Percentiles rank a stretch among this genome's conserved stretches.
Evolutionary conservation across 2,888 invertebrate genomes (phyloP).

Genomic region (Eilema sororculum): DNA sequence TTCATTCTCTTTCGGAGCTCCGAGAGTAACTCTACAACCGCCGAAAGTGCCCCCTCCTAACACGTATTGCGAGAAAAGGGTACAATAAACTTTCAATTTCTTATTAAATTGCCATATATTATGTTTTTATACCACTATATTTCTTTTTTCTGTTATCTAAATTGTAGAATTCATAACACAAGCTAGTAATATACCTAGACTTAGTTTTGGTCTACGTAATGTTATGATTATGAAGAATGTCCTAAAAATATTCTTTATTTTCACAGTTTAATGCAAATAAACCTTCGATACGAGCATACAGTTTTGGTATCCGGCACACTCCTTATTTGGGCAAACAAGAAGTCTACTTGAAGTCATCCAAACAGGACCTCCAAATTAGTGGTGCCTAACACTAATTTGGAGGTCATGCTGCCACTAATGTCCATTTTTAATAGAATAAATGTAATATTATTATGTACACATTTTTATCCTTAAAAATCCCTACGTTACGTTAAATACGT

Average conservation of each 20-base stretch:
- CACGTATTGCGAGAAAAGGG: conserved; percentile 77
- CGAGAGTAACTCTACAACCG: conserved; percentile 49
- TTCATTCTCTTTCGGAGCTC: conserved; percentile 67
- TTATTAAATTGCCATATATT: too few relatives aligned
- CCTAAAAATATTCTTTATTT: conserved; percentile 7
- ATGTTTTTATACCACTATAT: too few relatives aligned
- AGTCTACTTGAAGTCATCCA: conserved; percentile 63
- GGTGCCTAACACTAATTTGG: background rate
- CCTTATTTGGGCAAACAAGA: conserved; percentile 64
- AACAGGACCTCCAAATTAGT: conserved; percentile 48
- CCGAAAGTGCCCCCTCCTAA: conserved; percentile 67
- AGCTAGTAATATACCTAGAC: too few relatives aligned
- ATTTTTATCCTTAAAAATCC: background rate
- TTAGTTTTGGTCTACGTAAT: too few relatives aligned
- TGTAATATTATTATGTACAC: background rate
- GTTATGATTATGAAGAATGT: too few relatives aligned
- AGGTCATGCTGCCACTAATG: background rate
- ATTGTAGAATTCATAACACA: too few relatives aligned
- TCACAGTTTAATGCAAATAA: conserved; percentile 69
- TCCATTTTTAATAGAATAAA: conserved; percentile 1
- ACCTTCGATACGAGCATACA: conserved; percentile 65
- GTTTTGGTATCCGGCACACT: conserved; percentile 75
- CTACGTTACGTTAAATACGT: too few relatives aligned
- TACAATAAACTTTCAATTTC: conserved; percentile 40
- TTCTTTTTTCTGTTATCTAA: too few relatives aligned